Base-by-base conservation (phyloP, 2,888 invertebrate genomes). In the Rugalucina vietnamica region DNA sequence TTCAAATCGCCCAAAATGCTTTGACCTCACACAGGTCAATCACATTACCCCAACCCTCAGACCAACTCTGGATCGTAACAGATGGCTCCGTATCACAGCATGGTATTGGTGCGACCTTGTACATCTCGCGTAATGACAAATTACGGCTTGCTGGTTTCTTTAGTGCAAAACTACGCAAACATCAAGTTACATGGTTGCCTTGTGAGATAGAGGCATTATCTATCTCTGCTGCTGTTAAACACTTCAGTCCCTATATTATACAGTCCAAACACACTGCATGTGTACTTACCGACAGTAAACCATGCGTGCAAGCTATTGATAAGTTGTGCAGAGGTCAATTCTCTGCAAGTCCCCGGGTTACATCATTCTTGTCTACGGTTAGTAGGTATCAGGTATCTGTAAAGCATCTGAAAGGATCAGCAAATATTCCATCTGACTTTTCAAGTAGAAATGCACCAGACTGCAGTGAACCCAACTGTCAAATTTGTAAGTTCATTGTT, bases 261-360 rank as follows among this genome's bases (percentile, higher is more conserved):
- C 43, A 43, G 43, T 43, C 43, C 18, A 43, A 18, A 43, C 43
- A 43, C 43, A 43, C 43, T 43, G 43, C 43, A 43, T 43, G 43
- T 43, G 43, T 43, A 43, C 43, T 43, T 43, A 43, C 43, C 18
- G 43, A 43, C n/a, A n/a, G n/a, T n/a, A n/a, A n/a, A n/a, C n/a
- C n/a, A n/a, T n/a, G n/a, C n/a, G n/a, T n/a, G n/a, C n/a, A n/a
- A n/a, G n/a, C n/a, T n/a, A n/a, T n/a, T n/a, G n/a, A n/a, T n/a
- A n/a, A n/a, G n/a, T n/a, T n/a, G n/a, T n/a, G n/a, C n/a, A n/a
- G n/a, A n/a, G n/a, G 90, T 21, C 87, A 89, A 57, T 90, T 89
- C 37, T 88, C 88, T 12, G 79, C 82, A 18, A 90, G 88, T 54
- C 85, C 89, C 0, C 54, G 87, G 2, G 85, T 90, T 0, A 81